Evolutionary conservation across 2,797 vertebrate genomes (phyloP), one percentile per base, ranked within the genome.

Genomic region (Enteromius anoplus): DNA sequence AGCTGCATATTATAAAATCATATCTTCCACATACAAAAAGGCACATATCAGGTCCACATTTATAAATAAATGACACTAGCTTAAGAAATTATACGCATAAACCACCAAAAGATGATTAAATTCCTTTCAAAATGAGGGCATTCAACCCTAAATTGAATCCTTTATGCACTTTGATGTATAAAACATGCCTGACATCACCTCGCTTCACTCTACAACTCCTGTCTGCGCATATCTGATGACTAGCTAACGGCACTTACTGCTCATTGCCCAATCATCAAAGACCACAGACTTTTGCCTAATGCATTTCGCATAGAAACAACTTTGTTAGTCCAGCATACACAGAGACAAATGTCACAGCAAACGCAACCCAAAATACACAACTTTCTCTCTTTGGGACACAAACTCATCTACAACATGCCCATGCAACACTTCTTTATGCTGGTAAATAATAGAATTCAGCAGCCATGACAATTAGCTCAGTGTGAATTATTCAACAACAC

Each of bases 401-500:
- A 45, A 42, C 49, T n/a, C 49, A 65, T 19, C 26, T 10, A 26
- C 55, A 68, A 81, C 69, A 40, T 14, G 29, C 60, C 34, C 45
- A 47, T 23, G 32, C 55, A 65, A 47, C 34, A 69, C 34, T 51
- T 79, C 62, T 66, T 37, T 84, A 78, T 78, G 58, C 84, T 62
- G 72, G 62, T 85, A 73, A 80, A 84, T 79, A 86, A 88, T 81
- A 83, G 4, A 83, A 82, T 71, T 80, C 69, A 81, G 82, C 62
- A 76, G 75, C 81, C 75, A 68, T 75, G 58, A 84, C 86, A 88
- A 89, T 88, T 87, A 87, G 80, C 60, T 81, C 49, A 51, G 78
- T 78, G 70, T 84, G 42, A 89, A 88, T 88, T 77, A 89, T 88
- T 89, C 66, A 72, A 68, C 58, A 65, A 80, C 75, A 85, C 85